Evolutionary conservation across 2,888 invertebrate species (phyloP), one percentile per base, ranked within the genome.

Genomic region (Heterodera filipjevi): DNA sequence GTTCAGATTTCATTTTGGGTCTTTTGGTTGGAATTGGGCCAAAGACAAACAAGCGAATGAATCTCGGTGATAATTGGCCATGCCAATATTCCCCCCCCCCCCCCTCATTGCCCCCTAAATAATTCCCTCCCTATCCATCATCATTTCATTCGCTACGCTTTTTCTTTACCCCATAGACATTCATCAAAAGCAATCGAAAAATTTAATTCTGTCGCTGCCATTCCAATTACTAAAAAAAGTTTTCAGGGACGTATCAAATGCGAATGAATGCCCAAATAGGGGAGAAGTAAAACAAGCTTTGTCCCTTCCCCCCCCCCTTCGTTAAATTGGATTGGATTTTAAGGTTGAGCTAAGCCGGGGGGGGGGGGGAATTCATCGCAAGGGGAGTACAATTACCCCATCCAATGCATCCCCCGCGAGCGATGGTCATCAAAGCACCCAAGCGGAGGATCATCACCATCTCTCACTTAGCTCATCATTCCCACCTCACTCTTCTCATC

Each of bases 71-170:
- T 59, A 59, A 59, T 49, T 59, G 59, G n/a, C 59, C 59, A n/a
- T 59, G 59, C 59, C 59, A 59, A 59, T n/a, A n/a, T n/a, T 59
- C n/a, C 53, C n/a, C 53, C n/a, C 53, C n/a, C 53, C 53, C 53
- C 49, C 49, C 49, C 49, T 44, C 12, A 44, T 44, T 44, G 8
- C 19, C 19, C 49, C 49, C 14, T 16, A 14, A 49, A 16, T 19
- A 16, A 5, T 44, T 44, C 12, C 5, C 12, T 16, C 49, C 16
- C 49, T 3, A 49, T 49, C 49, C 1, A 19, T 49, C 49, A 49
- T 49, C 16, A 49, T 49, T 49, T 19, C 19, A 12, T 16, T 16
- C 49, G 49, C 49, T 49, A 16, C 19, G 14, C 8, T 49, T 49
- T 12, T 12, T 44, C 44, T 12, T 14, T 39, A 39, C 39, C 49